Evolutionary conservation across 2,113 vertebrate genomes (phyloP).

Genomic region (Agapornis roseicollis): DNA sequence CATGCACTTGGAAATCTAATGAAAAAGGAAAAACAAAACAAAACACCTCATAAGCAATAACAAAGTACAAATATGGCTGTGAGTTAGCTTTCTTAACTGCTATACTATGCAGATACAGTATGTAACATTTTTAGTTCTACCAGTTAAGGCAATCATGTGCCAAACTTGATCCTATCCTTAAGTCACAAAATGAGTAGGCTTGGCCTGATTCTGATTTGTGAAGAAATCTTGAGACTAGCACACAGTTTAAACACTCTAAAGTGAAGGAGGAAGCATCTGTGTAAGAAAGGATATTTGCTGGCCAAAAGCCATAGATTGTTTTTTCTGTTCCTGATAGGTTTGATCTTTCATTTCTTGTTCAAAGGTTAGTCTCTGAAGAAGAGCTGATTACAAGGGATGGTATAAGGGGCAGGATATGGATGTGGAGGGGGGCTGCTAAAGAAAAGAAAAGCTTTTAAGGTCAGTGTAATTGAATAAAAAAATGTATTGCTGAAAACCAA

Average conservation of each 20-base stretch:
- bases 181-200: neutral
- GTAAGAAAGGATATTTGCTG: neutral
- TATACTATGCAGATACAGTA: neutral
- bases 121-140: neutral
- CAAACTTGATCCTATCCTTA: neutral
- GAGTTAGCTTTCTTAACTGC: neutral
- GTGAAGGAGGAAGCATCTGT: neutral
- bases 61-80: neutral
- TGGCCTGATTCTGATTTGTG: neutral
- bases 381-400: neutral
- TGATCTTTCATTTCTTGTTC: neutral
- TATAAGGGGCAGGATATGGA: neutral
- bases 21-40: neutral
- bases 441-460: neutral
- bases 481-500: neutral
- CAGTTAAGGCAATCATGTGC: neutral
- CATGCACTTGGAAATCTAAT: neutral
- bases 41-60: neutral
- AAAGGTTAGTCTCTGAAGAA: neutral
- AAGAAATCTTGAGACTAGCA: neutral
- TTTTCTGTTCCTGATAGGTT: neutral
- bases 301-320: neutral
- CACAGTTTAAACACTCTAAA: neutral
- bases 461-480: neutral
- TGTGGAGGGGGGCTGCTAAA: neutral